Evolutionary conservation across 2,797 vertebrate species (phyloP), one percentile per base, ranked within the genome.

Genomic region (Sarcoramphus papa): DNA sequence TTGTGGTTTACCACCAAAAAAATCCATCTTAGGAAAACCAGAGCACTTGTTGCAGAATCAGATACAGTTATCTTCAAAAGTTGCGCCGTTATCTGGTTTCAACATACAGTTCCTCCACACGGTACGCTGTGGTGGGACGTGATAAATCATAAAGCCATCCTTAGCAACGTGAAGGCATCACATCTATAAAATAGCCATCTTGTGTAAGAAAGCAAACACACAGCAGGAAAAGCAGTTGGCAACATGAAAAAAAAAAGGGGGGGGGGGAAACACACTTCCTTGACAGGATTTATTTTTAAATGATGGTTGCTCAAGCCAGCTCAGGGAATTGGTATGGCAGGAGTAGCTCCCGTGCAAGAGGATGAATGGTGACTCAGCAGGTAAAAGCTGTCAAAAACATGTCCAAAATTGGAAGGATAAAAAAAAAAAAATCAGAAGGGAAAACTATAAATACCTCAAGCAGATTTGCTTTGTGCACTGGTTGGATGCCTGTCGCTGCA

Each of bases 311-410:
- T 89, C 78, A 56, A 95, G 81, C 51, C 70, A 87, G 70, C 88
- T 67, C 0, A 0, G 72, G 72, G 85, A 96, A 93, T 91, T 3
- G 11, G 81, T 21, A 73, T 5, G 14, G 30, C 84, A 92, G 84
- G 77, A 96, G 91, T 25, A 69, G 81, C 84, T 94, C 91, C 63
- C 0, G 1, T 65, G 90, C 64, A 73, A 7, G 74, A 78, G 75
- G 84, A 74, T 2, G 41, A 90, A 53, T 13, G 68, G 91, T 97
- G 96, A 97, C 92, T 97, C 95, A 97, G 95, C 95, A 96, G 93
- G 96, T 91, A 93, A 88, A 79, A 94, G 72, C 91, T 91, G 95
- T 96, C 92, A 95, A 91, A 97, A 92, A 65, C 3, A 5, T 15
- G 0, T 75, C 74, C 88, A 94, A 82, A 95, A 85, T 33, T 51